Evolutionary conservation across 2,113 vertebrate species (phyloP), one percentile per base, ranked within the genome.

Genomic region (Cololabis saira): DNA sequence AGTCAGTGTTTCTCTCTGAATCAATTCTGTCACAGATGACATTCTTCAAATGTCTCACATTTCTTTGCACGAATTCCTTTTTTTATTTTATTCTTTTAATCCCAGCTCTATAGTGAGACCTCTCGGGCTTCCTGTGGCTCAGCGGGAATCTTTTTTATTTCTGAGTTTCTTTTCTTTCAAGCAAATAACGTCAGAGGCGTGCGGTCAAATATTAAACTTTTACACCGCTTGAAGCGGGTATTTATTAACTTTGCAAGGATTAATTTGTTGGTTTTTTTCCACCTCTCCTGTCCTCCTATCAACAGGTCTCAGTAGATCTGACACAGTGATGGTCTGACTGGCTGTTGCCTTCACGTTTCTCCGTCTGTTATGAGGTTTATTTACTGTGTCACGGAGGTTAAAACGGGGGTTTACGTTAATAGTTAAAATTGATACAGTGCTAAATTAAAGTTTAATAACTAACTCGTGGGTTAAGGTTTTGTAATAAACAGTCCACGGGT

Each of bases 1-100:
- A 66, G 56, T 55, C 22, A 7, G 54, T 21, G 0, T 64, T 60
- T 51, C 57, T 37, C 60, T 45, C 21, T 43, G 27, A 58, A 44
- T 72, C 67, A 62, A 9, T 51, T 54, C 66, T 40, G 70, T 45
- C 57, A 41, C 65, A 37, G 47, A 52, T n/a, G 54, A 75, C 75
- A 91, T 91, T 85, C 85, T 82, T 85, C 33, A 83, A 75, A 89
- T 92, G 78, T 87, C 45, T 87, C 66, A 47, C 86, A 90, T 92
- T 87, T 89, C 80, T 88, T 42, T 17, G 52, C 56, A 42, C 24
- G 52, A 77, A 89, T 89, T 89, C 77, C 78, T n/a, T 68, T 86
- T 90, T 86, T 71, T 24, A 70, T 40, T 49, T 0, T 1, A 27
- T 51, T 61, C 21, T 40, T 64, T 37, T 64, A 67, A 60, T 80